phyloP scores from a whole-genome alignment of 2,888 invertebrate species.

The Macrosiphum euphorbiae region DNA sequence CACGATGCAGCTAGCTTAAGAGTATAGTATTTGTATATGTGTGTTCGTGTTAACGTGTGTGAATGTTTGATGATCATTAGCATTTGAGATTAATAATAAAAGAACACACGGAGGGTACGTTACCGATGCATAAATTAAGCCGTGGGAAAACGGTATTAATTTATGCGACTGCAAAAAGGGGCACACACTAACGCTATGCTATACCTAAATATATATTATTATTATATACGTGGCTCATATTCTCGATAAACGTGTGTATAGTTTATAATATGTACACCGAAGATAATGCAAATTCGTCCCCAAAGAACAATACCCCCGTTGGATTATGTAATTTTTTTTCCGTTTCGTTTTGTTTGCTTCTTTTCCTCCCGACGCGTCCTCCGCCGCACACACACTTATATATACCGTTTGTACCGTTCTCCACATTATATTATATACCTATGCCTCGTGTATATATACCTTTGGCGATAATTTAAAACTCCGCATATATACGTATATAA shows the following conservation, averaged over 20 bases:
- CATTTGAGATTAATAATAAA: conserved; percentile 59
- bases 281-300: conserved; percentile 63
- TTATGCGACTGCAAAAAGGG: conserved; percentile 55
- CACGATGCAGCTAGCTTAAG: too few relatives aligned
- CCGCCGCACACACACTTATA: not conserved
- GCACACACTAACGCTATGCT: not conserved
- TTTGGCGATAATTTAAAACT: conserved; percentile 62
- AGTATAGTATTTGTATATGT: not conserved
- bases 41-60: conserved; percentile 28
- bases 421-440: not conserved
- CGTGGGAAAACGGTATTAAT: conserved; percentile 63
- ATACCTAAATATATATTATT: too few relatives aligned
- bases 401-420: not conserved
- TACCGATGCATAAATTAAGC: conserved; percentile 63
- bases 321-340: conserved; percentile 43
- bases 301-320: conserved; percentile 58
- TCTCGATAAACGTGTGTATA: conserved; percentile 48
- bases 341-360: conserved; percentile 34
- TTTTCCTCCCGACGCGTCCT: conserved; percentile 24
- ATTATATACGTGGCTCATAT: not conserved
- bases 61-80: conserved; percentile 60
- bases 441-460: not conserved
- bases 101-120: conserved; percentile 54
- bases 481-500: not conserved
- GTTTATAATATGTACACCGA: conserved; percentile 42